Percentiles rank a stretch among this genome's conserved stretches.
Conservation (phyloP, 2,797 vertebrate genomes). For the Chelonia mydas region DNA sequence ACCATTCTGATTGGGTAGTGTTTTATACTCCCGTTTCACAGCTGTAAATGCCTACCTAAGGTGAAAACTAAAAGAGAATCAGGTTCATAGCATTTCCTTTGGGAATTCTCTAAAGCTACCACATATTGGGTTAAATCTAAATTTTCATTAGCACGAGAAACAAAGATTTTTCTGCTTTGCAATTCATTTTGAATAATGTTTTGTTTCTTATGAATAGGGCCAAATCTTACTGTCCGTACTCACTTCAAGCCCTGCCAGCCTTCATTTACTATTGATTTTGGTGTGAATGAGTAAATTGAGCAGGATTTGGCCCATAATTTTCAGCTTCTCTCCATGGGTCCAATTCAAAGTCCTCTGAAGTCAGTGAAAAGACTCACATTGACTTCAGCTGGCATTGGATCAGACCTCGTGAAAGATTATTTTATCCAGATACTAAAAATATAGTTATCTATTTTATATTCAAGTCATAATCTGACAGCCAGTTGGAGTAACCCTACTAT, state of each 20-base stretch:
- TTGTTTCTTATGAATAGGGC: not conserved
- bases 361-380: constrained; percentile 35
- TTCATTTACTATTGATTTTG: constrained; percentile 35
- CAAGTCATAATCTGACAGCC: not conserved
- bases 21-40: not conserved
- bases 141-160: not conserved
- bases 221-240: constrained; percentile 4
- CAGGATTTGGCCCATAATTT: not conserved
- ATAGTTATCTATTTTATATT: not conserved
- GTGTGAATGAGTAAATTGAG: constrained; percentile 52
- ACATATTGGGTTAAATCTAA: not conserved
- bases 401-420: not conserved
- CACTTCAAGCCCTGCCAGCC: not conserved
- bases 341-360: constrained; percentile 49
- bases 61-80: not conserved
- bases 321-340: not conserved
- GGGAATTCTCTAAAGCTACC: not conserved
- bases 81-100: not conserved
- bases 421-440: not conserved
- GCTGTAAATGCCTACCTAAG: not conserved
- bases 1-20: not conserved
- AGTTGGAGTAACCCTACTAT: not conserved
- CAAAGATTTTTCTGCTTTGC: constrained; percentile 5
- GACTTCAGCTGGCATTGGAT: not conserved
- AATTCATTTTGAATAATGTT: not conserved